phyloP scores from a whole-genome alignment of 2,797 vertebrate species.

The Pristis pectinata region DNA sequence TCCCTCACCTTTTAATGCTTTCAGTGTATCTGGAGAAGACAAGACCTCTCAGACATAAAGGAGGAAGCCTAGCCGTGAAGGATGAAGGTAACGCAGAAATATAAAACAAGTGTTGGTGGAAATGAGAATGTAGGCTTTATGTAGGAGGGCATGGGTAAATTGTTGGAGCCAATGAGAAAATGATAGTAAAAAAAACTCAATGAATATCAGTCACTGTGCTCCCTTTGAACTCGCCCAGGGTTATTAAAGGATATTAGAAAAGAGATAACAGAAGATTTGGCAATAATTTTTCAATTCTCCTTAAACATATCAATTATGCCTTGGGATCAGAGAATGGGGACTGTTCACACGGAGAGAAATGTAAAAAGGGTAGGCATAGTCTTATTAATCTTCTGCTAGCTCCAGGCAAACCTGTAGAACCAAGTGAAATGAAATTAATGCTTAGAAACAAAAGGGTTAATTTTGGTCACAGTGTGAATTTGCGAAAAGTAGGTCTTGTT shows the following conservation, averaged over 20 bases:
- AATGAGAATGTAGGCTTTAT: background rate
- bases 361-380: no score
- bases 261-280: background rate
- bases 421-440: no score
- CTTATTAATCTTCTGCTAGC: no score
- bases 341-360: no score
- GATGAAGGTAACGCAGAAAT: background rate
- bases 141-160: background rate
- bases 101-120: background rate
- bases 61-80: background rate
- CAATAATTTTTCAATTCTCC: no score
- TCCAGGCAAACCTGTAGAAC: no score
- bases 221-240: background rate
- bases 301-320: no score
- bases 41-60: background rate
- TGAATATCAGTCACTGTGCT: background rate
- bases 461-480: background rate
- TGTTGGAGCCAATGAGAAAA: background rate
- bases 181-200: background rate
- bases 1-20: background rate
- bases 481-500: background rate
- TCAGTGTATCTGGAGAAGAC: background rate
- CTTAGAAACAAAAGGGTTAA: background rate
- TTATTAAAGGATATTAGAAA: background rate
- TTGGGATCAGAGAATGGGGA: no score